Base-by-base conservation (phyloP, 2,888 invertebrate species). In the Baccha elongata region DNA sequence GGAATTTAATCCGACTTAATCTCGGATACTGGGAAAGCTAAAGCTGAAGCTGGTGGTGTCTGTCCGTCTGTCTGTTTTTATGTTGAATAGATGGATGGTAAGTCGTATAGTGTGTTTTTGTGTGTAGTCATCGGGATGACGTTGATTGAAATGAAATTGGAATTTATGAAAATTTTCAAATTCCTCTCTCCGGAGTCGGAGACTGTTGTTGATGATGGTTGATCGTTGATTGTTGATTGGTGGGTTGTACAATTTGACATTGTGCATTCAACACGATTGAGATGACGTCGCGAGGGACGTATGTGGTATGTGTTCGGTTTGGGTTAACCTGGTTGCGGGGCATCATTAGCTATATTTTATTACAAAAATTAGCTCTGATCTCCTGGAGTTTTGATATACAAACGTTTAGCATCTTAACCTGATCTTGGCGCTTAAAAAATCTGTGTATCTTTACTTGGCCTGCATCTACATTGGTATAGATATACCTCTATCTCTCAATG, bases 1-100 rank as follows among this genome's bases (percentile, higher is more conserved):
- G 78, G 83, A 78, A 78, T 83, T 83, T 78, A 83, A 83, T 83
- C 83, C 73, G 78, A 81, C 83, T 76, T 83, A 78, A 83, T 83
- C 83, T 78, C 29, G 72, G 55, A 23, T 40, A 11, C 40, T 44
- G 76, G 52, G 67, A 40, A 29, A 69, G 55, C 29, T 40, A 15
- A 19, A 32, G 48, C 67, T 26, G 21, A 15, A 64, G 50, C 44
- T 26, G 19, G 23, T 58, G 40, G 48, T 75, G 76, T 64, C 50
- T 68, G 74, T 75, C 58, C 26, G 55, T 80, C 65, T 53, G 64
- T 46, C 46, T 53, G 53, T 40, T 58, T 40, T 58, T 23, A 60
- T 60, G 29, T 11, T 17, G 53, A 23, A 26, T 58, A 67, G 81
- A 83, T 67, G 76, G 81, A 76, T 76, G 71, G 62, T n/a, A n/a